A percentile compares a stretch with the other conserved stretches of the same genome.
These are phyloP conservation scores for Euplagia quadripunctaria DNA, from an alignment of 2,888 invertebrate genomes.

Conservation along the genomic window DNA sequence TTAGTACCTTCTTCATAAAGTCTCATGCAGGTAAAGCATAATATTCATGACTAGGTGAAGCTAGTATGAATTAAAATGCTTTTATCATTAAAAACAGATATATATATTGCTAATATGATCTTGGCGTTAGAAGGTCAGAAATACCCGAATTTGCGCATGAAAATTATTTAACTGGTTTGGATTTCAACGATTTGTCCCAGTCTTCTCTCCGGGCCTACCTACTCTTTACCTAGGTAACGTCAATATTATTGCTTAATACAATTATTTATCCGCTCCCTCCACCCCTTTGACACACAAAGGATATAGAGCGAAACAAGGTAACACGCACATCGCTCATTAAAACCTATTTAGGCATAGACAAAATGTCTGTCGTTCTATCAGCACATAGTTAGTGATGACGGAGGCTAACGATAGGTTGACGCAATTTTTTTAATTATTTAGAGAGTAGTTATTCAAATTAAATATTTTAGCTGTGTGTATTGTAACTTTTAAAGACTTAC, in stretches of 20 bases:
- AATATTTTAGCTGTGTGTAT: background rate
- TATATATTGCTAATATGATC: too few species aligned
- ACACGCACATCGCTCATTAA: slow-evolving; percentile 62
- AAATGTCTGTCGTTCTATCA: slow-evolving; percentile 37
- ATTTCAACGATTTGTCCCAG: background rate
- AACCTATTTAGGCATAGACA: slow-evolving; percentile 50
- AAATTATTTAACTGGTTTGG: background rate
- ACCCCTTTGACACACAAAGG: slow-evolving; percentile 47
- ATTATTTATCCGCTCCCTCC: slow-evolving; percentile 18
- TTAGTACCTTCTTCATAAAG: too few species aligned
- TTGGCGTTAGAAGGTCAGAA: too few species aligned
- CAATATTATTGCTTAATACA: slow-evolving; percentile 20
- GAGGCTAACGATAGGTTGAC: slow-evolving; percentile 3
- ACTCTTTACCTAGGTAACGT: background rate
- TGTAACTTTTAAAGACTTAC: background rate
- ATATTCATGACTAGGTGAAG: too few species aligned
- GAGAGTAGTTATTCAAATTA: background rate
- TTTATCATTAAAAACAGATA: too few species aligned
- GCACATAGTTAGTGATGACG: slow-evolving; percentile 30
- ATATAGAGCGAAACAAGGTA: slow-evolving; percentile 49
- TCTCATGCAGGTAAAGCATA: too few species aligned
- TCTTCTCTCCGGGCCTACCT: background rate
- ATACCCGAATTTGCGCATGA: background rate
- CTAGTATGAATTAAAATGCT: too few species aligned
- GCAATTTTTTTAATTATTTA: background rate